A percentile compares a stretch with the other conserved stretches of the same genome.
These are phyloP conservation scores for Ictalurus furcatus DNA, from an alignment of 2,113 vertebrate genomes.

Conservation along the genomic window DNA sequence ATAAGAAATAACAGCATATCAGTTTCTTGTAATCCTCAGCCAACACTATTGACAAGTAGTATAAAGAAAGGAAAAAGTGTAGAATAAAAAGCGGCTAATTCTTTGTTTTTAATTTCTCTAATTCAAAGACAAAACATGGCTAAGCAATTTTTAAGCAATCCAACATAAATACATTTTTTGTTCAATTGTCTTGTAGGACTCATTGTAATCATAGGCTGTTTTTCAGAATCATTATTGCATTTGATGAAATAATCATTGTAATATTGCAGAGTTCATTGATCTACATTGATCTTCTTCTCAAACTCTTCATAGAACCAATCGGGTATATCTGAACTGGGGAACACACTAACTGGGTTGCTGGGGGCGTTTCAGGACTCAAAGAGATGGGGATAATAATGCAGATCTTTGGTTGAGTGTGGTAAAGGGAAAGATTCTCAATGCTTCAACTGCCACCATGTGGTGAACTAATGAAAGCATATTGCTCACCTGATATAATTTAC, in stretches of 20 bases:
- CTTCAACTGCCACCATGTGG: conserved; percentile 67
- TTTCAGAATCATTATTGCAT: background rate
- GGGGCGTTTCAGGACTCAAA: background rate
- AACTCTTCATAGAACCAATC: background rate
- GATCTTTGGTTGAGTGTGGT: background rate
- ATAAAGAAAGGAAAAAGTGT: background rate
- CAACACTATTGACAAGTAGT: background rate
- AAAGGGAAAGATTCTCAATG: background rate
- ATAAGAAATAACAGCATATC: conserved; percentile 54
- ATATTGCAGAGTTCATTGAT: background rate
- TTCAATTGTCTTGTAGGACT: background rate
- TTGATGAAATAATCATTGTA: background rate
- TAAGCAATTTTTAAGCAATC: background rate
- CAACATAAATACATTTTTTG: background rate
- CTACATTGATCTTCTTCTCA: too few relatives aligned
- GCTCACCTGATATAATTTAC: background rate
- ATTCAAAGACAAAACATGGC: background rate
- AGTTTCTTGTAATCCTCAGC: background rate
- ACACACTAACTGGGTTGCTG: background rate
- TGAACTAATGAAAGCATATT: background rate
- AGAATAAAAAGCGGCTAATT: background rate
- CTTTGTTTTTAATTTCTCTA: background rate
- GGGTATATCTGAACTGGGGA: background rate
- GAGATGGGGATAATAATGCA: background rate
- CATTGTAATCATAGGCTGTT: background rate